Percentiles rank a stretch among this genome's conserved stretches.
These are phyloP conservation scores for Arctocebus calabarensis DNA, from an alignment of 2,797 vertebrate genomes.

Conservation along the genomic window DNA sequence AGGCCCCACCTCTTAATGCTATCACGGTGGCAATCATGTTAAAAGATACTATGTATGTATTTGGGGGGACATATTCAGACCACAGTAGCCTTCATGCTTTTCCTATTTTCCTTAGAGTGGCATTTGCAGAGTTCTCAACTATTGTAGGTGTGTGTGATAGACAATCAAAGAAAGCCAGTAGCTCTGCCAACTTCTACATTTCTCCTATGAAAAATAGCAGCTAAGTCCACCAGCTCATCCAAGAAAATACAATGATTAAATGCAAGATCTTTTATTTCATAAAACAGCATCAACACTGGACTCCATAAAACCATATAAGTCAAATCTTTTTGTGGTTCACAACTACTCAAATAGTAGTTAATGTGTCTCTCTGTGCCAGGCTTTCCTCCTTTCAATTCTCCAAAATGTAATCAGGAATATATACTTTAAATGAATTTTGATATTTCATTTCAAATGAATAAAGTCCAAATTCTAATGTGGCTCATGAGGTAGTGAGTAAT, in stretches of 20 bases:
- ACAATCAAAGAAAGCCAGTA: neutral
- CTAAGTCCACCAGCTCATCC: neutral
- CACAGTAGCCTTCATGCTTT: neutral
- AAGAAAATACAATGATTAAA: neutral
- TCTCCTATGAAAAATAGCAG: conserved; percentile 13
- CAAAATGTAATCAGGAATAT: conserved; percentile 41
- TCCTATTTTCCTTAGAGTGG: neutral
- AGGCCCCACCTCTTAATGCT: neutral
- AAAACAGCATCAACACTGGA: neutral
- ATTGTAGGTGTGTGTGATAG: neutral
- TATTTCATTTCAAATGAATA: neutral
- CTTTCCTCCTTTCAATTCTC: conserved; percentile 46
- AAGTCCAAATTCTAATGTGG: conserved; percentile 3
- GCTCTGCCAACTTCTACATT: neutral
- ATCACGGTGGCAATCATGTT: neutral
- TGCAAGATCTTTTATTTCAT: neutral
- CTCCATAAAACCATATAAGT: conserved; percentile 27
- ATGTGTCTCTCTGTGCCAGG: neutral
- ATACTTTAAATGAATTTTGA: conserved; percentile 25
- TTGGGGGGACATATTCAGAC: neutral
- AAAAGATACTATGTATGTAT: neutral
- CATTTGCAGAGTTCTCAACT: neutral
- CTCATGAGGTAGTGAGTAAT: neutral
- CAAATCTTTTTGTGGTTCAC: conserved; percentile 30
- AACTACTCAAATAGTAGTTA: conserved; percentile 24